Base-by-base conservation (phyloP, 1,140 invertebrate species). In the Stegodyphus dumicola region DNA sequence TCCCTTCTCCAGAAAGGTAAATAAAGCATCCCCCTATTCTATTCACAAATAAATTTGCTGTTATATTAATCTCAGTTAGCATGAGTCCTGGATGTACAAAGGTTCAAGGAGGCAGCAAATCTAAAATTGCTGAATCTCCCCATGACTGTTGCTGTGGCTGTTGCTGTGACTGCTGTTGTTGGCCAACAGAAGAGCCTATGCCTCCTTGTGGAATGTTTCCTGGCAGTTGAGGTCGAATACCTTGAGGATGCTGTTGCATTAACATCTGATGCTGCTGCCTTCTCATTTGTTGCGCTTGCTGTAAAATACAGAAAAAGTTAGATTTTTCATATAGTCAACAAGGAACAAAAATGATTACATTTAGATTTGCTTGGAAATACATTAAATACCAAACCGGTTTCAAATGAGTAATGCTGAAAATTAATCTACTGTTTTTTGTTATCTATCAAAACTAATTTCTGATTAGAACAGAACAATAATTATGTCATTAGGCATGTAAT, bases 161-260 rank as follows among this genome's bases (percentile, higher is more conserved):
- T 49, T 67, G 81, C 33, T 73, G 73, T 15, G 60, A 56, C 56
- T 80, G 78, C 60, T 76, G 80, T 56, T 73, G 80, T 66, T 75
- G 81, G n/a, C 81, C 73, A 73, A 81, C 78, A 49, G 53, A 17
- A 15, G 56, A 17, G 7, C 65, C 66, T 60, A 85, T 56, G 11
- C 65, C 65, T 18, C 74, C 75, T 64, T 77, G 83, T 15, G 70
- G 64, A 15, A 84, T 66, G 71, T 67, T 75, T 54, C 71, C 71
- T 33, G 74, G 60, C 15, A 85, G 13, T 48, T 85, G 83, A 17
- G 74, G n/a, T 5, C 83, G 66, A 13, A 85, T 85, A 49, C 79
- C 79, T 66, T 83, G 79, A 54, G 79, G 56, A 15, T 88, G 79
- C 77, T 86, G 86, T 71, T 86, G 87, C 77, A 86, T 86, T 53